These are phyloP conservation scores for Tetropium fuscum DNA, from an alignment of 2,888 invertebrate species.

Conservation along the genomic window DNA sequence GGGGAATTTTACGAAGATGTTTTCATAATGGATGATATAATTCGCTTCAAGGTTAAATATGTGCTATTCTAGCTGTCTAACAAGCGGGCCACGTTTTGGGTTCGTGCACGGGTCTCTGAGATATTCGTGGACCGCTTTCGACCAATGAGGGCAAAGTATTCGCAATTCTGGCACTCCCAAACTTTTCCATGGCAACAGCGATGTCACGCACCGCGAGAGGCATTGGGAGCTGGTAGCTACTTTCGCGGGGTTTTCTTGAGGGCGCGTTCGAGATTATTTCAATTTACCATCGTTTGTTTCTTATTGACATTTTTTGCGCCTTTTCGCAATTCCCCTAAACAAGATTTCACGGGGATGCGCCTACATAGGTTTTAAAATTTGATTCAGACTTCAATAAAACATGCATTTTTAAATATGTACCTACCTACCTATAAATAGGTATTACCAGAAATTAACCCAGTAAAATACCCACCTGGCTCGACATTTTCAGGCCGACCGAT, in stretches of 20 bases:
- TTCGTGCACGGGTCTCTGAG: conserved; percentile 47
- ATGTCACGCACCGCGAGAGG: conserved; percentile 48
- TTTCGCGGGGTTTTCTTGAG: conserved; percentile 1
- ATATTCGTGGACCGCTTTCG: conserved; percentile 45
- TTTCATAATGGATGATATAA: conserved; percentile 51
- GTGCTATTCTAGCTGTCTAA: conserved; percentile 43
- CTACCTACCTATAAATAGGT: too few species aligned
- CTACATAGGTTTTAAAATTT: too few species aligned
- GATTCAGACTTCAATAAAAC: too few species aligned
- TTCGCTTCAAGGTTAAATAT: conserved; percentile 47
- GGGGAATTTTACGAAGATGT: conserved; percentile 37
- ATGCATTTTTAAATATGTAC: too few species aligned
- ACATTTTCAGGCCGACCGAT: too few species aligned
- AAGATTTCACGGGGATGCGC: too few species aligned
- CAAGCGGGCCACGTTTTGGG: conserved; percentile 45
- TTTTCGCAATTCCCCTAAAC: too few species aligned
- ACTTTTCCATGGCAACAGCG: conserved; percentile 57
- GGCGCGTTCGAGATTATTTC: not conserved
- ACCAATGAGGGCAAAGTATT: conserved; percentile 51
- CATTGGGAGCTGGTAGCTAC: conserved; percentile 34
- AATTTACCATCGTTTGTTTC: not conserved
- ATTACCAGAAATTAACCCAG: too few species aligned
- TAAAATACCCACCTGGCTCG: too few species aligned
- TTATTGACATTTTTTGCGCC: too few species aligned
- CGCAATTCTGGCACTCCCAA: conserved; percentile 57